phyloP scores from a whole-genome alignment of 2,113 vertebrate genomes.

The Mystacornis crossleyi region DNA sequence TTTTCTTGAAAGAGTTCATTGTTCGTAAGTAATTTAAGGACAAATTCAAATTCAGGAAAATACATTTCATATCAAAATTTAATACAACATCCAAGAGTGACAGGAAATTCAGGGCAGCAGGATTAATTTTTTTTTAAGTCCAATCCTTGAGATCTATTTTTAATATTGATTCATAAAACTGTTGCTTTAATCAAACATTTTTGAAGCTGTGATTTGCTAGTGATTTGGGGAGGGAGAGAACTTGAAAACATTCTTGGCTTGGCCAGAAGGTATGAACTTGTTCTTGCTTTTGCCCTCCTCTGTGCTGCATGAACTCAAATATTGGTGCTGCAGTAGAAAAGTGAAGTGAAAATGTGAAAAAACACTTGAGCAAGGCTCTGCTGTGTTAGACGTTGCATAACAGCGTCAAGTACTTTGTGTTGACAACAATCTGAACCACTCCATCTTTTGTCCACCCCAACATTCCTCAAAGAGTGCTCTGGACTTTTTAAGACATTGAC shows the following conservation, averaged over 20 bases:
- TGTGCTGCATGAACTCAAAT: neutral
- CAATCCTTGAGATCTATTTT: constrained; percentile 10
- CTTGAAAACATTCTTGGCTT: constrained; percentile 1
- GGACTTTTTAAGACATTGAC: neutral
- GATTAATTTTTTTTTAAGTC: neutral
- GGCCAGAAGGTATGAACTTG: neutral
- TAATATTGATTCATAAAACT: constrained; percentile 26
- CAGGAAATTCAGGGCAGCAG: constrained; percentile 48
- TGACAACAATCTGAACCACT: neutral
- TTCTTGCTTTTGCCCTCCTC: neutral
- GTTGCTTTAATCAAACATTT: neutral
- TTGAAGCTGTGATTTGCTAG: constrained; percentile 17
- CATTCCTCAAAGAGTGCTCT: neutral
- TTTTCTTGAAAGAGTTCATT: constrained; percentile 70
- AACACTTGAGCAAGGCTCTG: neutral
- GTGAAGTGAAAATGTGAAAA: neutral
- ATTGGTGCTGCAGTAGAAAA: neutral
- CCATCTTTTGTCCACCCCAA: neutral
- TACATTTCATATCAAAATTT: constrained; percentile 61
- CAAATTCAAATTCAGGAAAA: constrained; percentile 73
- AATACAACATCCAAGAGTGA: constrained; percentile 58
- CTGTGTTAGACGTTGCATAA: neutral
- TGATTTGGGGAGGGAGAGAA: neutral
- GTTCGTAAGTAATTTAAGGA: constrained; percentile 67
- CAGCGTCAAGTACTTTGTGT: fast-evolving